phyloP scores from a whole-genome alignment of 2,888 invertebrate genomes.

The Tubiluchus corallicola region DNA sequence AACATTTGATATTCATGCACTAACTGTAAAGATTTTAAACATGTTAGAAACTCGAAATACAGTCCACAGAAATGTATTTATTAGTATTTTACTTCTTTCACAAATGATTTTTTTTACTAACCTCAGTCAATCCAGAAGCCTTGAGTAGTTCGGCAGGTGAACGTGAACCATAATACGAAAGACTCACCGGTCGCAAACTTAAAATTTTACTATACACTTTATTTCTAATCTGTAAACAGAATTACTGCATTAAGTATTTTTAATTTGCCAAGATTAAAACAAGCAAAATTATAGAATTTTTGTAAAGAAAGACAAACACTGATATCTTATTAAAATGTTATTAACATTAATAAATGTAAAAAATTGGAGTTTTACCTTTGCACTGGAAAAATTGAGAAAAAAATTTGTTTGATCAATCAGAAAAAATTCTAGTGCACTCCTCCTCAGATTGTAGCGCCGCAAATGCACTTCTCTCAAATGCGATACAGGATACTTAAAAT shows the following conservation, averaged over 20 bases:
- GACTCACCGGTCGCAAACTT: slow-evolving; percentile 39
- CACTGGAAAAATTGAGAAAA: slow-evolving; percentile 41
- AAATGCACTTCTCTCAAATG: slow-evolving; percentile 43
- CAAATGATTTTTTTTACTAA: slow-evolving; percentile 12
- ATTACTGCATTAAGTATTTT: no score
- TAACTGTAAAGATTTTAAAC: no score
- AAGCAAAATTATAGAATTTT: no score
- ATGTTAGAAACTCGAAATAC: no score
- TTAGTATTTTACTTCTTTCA: slow-evolving; percentile 1
- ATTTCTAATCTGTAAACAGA: slow-evolving; percentile 32
- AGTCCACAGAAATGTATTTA: no score
- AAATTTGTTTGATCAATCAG: slow-evolving; percentile 44
- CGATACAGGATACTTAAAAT: slow-evolving; percentile 35
- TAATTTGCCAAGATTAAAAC: no score
- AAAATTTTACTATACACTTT: slow-evolving; percentile 41
- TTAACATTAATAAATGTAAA: no score
- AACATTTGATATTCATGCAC: no score
- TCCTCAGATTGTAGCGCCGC: slow-evolving; percentile 40
- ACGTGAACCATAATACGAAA: slow-evolving; percentile 36
- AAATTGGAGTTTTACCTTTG: slow-evolving; percentile 38
- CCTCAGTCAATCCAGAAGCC: slow-evolving; percentile 39
- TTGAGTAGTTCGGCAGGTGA: slow-evolving; percentile 41
- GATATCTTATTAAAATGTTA: no score
- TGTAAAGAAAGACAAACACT: no score
- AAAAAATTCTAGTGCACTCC: slow-evolving; percentile 45